Evolutionary conservation across 2,113 vertebrate genomes (phyloP).

Genomic region (Mobula birostris): DNA sequence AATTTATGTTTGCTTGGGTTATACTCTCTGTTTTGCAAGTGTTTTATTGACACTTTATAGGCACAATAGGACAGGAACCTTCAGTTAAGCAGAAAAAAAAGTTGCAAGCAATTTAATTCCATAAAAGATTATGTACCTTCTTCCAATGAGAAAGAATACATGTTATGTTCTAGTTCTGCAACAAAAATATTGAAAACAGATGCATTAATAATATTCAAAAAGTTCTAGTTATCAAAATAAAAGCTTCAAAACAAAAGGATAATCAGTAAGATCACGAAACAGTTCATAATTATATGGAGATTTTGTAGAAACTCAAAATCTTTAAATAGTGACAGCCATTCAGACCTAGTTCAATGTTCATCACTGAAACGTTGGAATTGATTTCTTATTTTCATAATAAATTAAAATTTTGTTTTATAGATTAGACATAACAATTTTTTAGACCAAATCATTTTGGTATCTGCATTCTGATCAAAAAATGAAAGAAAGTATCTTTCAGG

Average conservation of each 20-base stretch:
- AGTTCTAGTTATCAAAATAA: not conserved
- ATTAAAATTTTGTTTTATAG: not conserved
- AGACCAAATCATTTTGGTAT: not conserved
- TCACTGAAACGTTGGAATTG: not conserved
- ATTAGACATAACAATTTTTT: not conserved
- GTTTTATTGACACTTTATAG: not conserved
- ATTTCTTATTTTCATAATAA: not conserved
- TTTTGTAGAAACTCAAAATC: not conserved
- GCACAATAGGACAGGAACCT: not conserved
- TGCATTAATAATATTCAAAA: not conserved
- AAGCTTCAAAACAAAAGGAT: not conserved
- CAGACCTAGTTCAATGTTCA: not conserved
- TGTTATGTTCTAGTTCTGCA: not conserved
- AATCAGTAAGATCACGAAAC: not conserved
- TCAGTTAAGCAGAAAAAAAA: not conserved
- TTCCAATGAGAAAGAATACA: conserved; percentile 2
- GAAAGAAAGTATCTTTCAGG: not conserved
- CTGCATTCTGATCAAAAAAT: not conserved
- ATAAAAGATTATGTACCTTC: conserved; percentile 13
- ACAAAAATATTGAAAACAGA: not conserved
- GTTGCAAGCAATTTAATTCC: not conserved
- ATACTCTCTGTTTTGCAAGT: not conserved
- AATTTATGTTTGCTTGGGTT: not conserved
- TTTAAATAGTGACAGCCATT: not conserved
- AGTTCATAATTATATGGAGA: not conserved